Conservation (phyloP, 2,113 vertebrate species). For the Nannospalax galili region DNA sequence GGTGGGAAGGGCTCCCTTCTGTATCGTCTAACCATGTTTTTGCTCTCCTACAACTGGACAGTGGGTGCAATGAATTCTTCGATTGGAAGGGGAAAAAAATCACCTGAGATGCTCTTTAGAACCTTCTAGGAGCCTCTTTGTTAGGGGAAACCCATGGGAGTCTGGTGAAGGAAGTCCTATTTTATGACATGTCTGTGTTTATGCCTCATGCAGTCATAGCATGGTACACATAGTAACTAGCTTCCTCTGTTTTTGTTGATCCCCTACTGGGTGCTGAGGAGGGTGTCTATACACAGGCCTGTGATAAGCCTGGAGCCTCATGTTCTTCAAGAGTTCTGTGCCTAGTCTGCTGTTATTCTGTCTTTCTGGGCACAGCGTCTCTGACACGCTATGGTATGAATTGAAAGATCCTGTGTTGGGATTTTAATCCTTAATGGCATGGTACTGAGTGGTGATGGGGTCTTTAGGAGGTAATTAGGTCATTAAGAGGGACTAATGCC, state of each 20-base stretch:
- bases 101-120: conserved; percentile 28
- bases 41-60: conserved; percentile 19
- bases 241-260: background rate
- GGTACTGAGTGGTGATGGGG: background rate
- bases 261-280: rapidly evolving
- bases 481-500: background rate
- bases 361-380: too few relatives aligned
- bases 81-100: conserved; percentile 36
- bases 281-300: rapidly evolving
- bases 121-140: background rate
- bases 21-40: background rate
- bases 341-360: rapidly evolving
- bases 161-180: rapidly evolving
- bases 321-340: too few relatives aligned
- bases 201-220: too few relatives aligned
- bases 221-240: background rate
- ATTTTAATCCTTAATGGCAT: background rate
- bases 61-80: background rate
- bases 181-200: background rate
- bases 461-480: background rate
- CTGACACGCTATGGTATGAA: background rate
- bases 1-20: background rate
- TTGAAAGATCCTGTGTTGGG: background rate
- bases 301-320: rapidly evolving
- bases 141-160: background rate